Evolutionary conservation across 2,797 vertebrate genomes (phyloP), one percentile per base, ranked within the genome.

Genomic region (Rhinoraja longicauda): DNA sequence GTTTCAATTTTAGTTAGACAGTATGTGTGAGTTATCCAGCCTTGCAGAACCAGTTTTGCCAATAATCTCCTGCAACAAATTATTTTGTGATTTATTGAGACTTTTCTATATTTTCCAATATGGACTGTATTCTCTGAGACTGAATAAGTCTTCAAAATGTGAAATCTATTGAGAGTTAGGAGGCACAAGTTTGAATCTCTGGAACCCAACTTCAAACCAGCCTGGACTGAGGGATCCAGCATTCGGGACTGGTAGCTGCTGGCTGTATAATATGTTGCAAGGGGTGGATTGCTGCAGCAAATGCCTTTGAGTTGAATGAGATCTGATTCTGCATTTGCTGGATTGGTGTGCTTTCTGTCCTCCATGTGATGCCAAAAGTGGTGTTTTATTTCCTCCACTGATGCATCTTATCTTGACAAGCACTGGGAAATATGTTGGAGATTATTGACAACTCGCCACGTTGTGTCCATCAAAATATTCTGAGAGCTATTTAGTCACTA

Each of bases 71-170:
- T 45, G 12, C 75, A 92, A 26, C 90, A 73, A 92, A 45, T 91
- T 91, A 9, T 73, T 64, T 53, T 72, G 19, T 72, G 62, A 91
- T 21, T 91, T 88, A n/a, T 32, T 88, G 59, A 88, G 84, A 88
- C n/a, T n/a, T 32, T 88, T 29, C 15, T 62, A 88, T 67, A 36
- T 64, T 64, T 88, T 64, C 36, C 59, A 15, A 19, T 15, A 8
- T 19, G 6, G 32, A 64, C 19, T 36, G 10, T n/a, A 36, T 67
- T 32, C 82, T n/a, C n/a, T 36, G 82, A 86, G 86, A 29, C 13
- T 78, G 17, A 78, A 78, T 39, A 78, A 39, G 15, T 64, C 59
- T 86, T 21, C 7, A 86, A n/a, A 62, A 67, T 17, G 1, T 88
- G 84, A 88, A 88, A 64, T 67, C 59, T 88, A 32, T 32, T 21